phyloP scores from a whole-genome alignment of 1,140 invertebrate genomes.

The Leptinotarsa undecemlineata region DNA sequence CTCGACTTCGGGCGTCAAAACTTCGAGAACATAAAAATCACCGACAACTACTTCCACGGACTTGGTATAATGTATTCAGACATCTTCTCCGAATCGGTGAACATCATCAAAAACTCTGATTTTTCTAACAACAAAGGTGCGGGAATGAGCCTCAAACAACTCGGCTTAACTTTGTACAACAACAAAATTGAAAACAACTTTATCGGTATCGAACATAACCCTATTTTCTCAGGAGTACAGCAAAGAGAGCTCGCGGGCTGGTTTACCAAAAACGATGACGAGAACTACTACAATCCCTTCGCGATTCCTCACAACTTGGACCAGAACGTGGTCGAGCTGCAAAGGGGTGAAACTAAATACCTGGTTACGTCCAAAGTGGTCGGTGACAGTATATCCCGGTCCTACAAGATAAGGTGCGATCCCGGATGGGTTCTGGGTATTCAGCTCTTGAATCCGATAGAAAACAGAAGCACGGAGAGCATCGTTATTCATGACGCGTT shows the following conservation, averaged over 20 bases:
- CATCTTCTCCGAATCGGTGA: constrained; percentile 81
- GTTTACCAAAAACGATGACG: constrained; percentile 76
- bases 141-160: constrained; percentile 85
- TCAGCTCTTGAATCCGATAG: constrained; percentile 84
- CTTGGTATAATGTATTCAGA: constrained; percentile 88
- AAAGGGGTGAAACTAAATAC: constrained; percentile 75
- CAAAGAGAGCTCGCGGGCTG: constrained; percentile 92
- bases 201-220: constrained; percentile 90
- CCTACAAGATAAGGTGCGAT: constrained; percentile 47
- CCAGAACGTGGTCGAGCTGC: constrained; percentile 66
- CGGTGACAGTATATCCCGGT: constrained; percentile 58
- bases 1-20: constrained; percentile 95
- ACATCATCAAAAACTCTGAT: constrained; percentile 85
- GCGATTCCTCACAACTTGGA: constrained; percentile 64
- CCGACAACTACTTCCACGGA: constrained; percentile 85
- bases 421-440: constrained; percentile 79
- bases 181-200: constrained; percentile 82
- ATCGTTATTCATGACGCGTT: constrained; percentile 78
- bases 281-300: constrained; percentile 71
- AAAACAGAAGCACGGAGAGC: constrained; percentile 82
- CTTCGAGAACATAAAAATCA: constrained; percentile 79
- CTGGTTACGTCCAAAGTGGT: constrained; percentile 70
- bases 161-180: constrained; percentile 79
- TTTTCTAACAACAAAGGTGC: constrained; percentile 85
- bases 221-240: constrained; percentile 78